Evolutionary conservation across 2,888 invertebrate species (phyloP), one percentile per base, ranked within the genome.

Genomic region (Pristionchus entomophagus): DNA sequence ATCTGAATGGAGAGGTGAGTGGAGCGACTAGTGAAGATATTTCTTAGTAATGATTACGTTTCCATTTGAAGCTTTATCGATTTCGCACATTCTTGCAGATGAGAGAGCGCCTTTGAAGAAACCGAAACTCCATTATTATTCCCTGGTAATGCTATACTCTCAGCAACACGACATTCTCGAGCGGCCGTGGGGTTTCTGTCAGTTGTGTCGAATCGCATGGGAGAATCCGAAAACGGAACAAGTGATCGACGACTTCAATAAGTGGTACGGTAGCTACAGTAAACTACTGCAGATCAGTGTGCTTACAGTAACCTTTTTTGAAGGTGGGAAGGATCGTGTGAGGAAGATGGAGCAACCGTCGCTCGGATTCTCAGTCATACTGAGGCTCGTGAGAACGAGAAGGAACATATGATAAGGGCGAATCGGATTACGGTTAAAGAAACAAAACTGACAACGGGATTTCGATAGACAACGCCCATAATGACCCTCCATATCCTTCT

Each of bases 131-230:
- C n/a, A n/a, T n/a, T n/a, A n/a, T n/a, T n/a, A n/a, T n/a, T n/a
- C n/a, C n/a, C 59, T 5, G 32, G 8, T 62, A 62, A 6, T 8
- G 62, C 6, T 4, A 10, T 17, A 65, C 14, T 73, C 12, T 8
- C 73, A 73, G 73, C 73, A 73, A 73, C 92, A 93, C 88, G 91
- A 92, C 85, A 87, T 88, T n/a, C 86, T 89, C 17, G 93, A 93
- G 82, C 88, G 91, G n/a, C 92, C 93, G 8, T 93, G 92, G 91
- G 93, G 93, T n/a, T 90, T 93, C 87, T 93, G 93, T 84, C 93
- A 93, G 86, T 86, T 93, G 59, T 93, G 93, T 82, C 90, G 92
- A 41, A 86, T 93, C 78, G 80, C 88, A 65, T 92, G 91, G 88
- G 59, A 53, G 26, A 35, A 14, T 0, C 56, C 53, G 29, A 53